Evolutionary conservation across 2,888 invertebrate genomes (phyloP).

Genomic region (Andrena praecox): DNA sequence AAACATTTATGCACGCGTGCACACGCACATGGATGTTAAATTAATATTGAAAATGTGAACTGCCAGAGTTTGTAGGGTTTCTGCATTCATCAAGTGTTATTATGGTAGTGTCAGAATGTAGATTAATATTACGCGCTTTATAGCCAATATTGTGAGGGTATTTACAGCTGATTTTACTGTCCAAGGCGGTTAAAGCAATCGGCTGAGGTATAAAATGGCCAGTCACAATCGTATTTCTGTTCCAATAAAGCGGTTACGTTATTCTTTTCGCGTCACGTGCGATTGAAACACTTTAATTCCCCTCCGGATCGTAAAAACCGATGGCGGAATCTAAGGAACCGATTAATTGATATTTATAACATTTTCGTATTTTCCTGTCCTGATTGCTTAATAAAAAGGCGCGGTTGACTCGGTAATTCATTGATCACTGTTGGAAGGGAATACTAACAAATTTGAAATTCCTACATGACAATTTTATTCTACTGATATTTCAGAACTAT

Average conservation of each 20-base stretch:
- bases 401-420: background rate
- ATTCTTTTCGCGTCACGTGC: background rate
- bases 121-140: conserved; percentile 1
- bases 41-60: background rate
- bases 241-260: background rate
- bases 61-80: background rate
- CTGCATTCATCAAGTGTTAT: background rate
- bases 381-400: background rate
- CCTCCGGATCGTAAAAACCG: background rate
- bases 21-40: background rate
- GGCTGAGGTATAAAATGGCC: background rate
- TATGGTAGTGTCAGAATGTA: background rate
- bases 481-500: too few species aligned
- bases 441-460: background rate
- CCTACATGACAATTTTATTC: too few species aligned
- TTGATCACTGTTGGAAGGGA: background rate
- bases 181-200: background rate
- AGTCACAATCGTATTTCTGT: background rate
- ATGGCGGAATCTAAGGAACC: background rate
- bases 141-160: background rate
- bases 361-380: too few species aligned
- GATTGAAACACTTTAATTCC: background rate
- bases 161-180: background rate
- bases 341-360: background rate
- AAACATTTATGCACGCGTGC: background rate